These are phyloP conservation scores for Chrysodeixis includens DNA, from an alignment of 2,888 invertebrate genomes.

Conservation along the genomic window DNA sequence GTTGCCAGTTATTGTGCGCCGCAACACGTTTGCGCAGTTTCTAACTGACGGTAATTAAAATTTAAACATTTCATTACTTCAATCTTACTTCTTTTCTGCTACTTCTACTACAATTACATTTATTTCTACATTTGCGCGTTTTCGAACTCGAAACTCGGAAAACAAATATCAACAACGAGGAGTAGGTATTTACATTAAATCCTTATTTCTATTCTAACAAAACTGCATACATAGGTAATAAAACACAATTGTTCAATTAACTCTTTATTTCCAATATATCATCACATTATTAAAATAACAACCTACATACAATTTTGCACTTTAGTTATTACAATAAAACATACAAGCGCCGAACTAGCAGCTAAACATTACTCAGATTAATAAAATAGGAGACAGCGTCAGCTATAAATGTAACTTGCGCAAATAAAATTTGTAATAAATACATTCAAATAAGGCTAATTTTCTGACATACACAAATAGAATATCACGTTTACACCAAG, in stretches of 20 bases:
- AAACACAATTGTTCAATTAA: constrained; percentile 18
- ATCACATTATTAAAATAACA: constrained; percentile 40
- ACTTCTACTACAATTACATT: no score
- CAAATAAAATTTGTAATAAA: not conserved
- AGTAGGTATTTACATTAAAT: no score
- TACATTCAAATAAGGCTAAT: not conserved
- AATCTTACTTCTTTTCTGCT: no score
- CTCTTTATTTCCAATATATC: constrained; percentile 38
- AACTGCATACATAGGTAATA: not conserved
- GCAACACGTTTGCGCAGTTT: no score
- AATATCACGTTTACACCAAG: constrained; percentile 4
- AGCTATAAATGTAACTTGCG: not conserved
- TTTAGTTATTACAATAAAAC: constrained; percentile 10
- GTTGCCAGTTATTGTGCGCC: no score
- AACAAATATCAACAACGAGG: no score
- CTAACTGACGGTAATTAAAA: no score
- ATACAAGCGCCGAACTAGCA: constrained; percentile 19
- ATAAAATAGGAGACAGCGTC: not conserved
- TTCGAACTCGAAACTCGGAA: no score
- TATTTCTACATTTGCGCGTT: no score
- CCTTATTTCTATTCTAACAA: no score
- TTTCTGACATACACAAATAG: not conserved
- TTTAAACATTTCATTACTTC: no score
- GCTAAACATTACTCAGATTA: constrained; percentile 22
- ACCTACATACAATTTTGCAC: constrained; percentile 29